A percentile compares a stretch with the other conserved stretches of the same genome.
Evolutionary conservation across 2,113 vertebrate species (phyloP).

Genomic region (Pipa parva): DNA sequence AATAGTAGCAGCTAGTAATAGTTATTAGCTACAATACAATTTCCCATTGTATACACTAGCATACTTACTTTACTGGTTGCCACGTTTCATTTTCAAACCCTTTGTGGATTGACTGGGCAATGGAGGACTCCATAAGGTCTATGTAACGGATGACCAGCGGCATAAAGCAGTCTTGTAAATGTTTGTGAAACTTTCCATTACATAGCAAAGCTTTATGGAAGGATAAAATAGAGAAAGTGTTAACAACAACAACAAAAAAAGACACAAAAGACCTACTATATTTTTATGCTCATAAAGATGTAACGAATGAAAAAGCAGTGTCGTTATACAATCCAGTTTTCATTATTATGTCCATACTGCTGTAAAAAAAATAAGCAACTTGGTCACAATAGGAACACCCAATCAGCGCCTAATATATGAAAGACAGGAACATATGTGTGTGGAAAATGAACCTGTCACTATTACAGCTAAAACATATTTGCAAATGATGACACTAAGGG

Average conservation of each 20-base stretch:
- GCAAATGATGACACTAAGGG: no score
- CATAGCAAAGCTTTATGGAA: constrained; percentile 79
- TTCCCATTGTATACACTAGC: no score
- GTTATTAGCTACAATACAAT: no score
- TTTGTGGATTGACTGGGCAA: constrained; percentile 94
- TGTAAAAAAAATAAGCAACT: not conserved
- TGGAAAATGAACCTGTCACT: no score
- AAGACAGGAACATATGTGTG: no score
- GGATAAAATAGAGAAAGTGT: constrained; percentile 41
- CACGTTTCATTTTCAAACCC: constrained; percentile 94
- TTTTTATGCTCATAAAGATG: not conserved
- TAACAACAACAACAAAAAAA: not conserved
- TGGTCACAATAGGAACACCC: no score
- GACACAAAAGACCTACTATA: not conserved
- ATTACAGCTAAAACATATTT: no score
- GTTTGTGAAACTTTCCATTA: constrained; percentile 92
- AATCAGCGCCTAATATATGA: no score
- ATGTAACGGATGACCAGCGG: constrained; percentile 94
- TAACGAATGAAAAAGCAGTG: not conserved
- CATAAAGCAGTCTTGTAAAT: constrained; percentile 89
- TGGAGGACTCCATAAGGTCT: constrained; percentile 97
- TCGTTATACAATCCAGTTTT: not conserved
- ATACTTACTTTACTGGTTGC: constrained; percentile 91
- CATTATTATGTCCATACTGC: not conserved
- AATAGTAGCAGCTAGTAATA: no score